Evolutionary conservation across 1,140 invertebrate genomes (phyloP).

Genomic region (Venturia canescens): DNA sequence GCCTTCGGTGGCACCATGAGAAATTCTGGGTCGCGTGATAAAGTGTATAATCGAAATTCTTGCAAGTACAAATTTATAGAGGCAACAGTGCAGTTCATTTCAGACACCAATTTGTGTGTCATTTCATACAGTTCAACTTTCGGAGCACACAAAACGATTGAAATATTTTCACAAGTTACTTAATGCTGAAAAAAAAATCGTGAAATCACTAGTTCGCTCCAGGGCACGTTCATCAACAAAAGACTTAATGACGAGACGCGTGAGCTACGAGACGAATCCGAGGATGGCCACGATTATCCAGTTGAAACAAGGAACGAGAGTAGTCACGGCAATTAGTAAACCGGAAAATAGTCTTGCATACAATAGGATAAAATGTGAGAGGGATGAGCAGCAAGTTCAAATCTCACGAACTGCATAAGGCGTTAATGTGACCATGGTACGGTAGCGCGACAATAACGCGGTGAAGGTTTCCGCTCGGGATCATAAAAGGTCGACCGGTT

Average conservation of each 20-base stretch:
- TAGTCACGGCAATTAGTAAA: constrained; percentile 2
- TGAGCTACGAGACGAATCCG: neutral
- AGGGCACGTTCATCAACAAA: too few relatives aligned
- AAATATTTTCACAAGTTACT: too few relatives aligned
- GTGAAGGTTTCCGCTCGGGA: neutral
- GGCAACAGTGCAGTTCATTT: too few relatives aligned
- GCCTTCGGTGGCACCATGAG: neutral
- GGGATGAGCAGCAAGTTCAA: neutral
- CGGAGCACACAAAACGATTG: too few relatives aligned
- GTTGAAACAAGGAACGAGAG: neutral
- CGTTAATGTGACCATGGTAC: constrained; percentile 11
- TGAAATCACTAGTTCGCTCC: too few relatives aligned
- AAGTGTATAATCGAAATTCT: neutral
- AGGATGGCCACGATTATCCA: neutral
- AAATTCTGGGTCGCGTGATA: neutral
- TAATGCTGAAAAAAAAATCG: too few relatives aligned
- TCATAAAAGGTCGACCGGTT: constrained; percentile 18
- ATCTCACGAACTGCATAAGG: neutral
- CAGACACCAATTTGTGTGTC: too few relatives aligned
- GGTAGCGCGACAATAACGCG: constrained; percentile 1
- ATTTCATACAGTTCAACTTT: too few relatives aligned
- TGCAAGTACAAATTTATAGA: too few relatives aligned
- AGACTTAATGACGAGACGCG: neutral
- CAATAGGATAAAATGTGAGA: neutral
- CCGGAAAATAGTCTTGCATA: constrained; percentile 10